Conservation (phyloP, 1,140 invertebrate genomes). For the Dolichoris vasculosae region DNA sequence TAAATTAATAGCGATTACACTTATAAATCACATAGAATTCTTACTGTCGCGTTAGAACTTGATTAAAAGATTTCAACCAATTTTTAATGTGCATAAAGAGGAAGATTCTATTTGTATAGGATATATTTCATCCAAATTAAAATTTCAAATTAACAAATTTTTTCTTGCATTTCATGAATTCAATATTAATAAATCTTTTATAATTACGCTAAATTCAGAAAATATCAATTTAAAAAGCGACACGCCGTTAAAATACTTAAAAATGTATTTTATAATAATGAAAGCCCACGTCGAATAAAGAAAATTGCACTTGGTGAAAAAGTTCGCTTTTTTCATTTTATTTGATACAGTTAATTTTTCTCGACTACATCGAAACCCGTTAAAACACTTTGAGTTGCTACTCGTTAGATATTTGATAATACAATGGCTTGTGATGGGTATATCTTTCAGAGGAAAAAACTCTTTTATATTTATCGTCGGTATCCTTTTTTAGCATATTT, state of each 20-base stretch:
- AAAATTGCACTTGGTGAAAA: not conserved
- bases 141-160: too few relatives aligned
- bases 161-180: too few relatives aligned
- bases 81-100: not conserved
- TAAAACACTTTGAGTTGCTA: not conserved
- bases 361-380: not conserved
- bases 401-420: not conserved
- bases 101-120: too few relatives aligned
- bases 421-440: not conserved
- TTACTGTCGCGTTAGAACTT: not conserved
- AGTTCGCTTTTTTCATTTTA: not conserved
- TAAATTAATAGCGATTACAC: slow-evolving; percentile 4
- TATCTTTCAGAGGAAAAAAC: not conserved
- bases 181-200: not conserved
- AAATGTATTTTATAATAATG: too few relatives aligned
- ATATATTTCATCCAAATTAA: too few relatives aligned
- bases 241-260: too few relatives aligned
- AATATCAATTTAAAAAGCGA: not conserved
- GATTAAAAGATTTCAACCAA: too few relatives aligned
- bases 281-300: too few relatives aligned
- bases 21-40: not conserved
- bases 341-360: slow-evolving; percentile 18
- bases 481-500: slow-evolving; percentile 6
- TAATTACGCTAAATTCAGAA: not conserved
- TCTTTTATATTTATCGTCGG: not conserved